These are phyloP conservation scores for Xiphophorus birchmanni DNA, from an alignment of 2,797 vertebrate genomes.

Conservation along the genomic window DNA sequence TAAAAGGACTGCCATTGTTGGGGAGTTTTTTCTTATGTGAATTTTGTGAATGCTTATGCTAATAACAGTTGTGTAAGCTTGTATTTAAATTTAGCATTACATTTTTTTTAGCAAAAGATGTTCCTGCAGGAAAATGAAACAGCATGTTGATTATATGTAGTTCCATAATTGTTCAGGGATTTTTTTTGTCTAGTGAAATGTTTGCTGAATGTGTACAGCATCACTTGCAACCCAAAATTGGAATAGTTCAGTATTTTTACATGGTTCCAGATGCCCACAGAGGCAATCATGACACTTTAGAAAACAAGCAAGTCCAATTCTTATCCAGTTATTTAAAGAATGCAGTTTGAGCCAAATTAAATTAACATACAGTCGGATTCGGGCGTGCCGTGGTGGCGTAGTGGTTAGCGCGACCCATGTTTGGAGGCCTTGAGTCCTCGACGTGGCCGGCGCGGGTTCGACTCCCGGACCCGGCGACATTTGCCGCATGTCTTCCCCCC, in stretches of 20 bases:
- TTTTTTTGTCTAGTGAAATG: neutral
- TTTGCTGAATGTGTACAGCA: neutral
- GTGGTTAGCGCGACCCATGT: no score
- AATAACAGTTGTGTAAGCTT: neutral
- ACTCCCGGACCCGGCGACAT: no score
- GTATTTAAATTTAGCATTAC: neutral
- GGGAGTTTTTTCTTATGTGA: neutral
- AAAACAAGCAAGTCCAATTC: neutral
- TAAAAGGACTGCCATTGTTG: neutral
- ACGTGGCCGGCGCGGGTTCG: no score
- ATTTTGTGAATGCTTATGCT: neutral
- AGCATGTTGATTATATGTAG: neutral
- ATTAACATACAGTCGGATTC: neutral
- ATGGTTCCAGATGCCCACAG: neutral
- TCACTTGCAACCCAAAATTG: neutral
- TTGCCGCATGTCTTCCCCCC: no score
- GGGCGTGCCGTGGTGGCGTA: no score
- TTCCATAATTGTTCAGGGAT: neutral
- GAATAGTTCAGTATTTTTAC: neutral
- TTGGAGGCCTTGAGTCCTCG: no score
- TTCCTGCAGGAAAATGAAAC: neutral
- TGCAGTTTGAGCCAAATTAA: neutral
- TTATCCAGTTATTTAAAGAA: neutral
- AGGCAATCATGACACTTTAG: neutral
- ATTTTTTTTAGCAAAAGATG: neutral